Evolutionary conservation across 2,797 vertebrate species (phyloP).

Genomic region (Muraenolepis orangiensis): DNA sequence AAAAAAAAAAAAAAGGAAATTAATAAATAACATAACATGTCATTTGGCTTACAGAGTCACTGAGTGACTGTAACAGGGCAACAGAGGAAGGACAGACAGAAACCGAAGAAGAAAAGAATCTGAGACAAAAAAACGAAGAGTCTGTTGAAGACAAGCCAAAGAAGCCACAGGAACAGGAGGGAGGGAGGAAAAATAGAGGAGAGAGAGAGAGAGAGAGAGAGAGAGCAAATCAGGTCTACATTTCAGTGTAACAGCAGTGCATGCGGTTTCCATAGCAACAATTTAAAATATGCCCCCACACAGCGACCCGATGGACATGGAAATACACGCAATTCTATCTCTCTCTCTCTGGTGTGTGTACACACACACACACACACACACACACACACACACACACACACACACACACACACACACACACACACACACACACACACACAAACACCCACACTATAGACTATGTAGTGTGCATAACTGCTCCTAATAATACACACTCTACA

Average conservation of each 20-base stretch:
- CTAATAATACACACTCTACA: constrained; percentile 50
- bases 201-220: constrained; percentile 29
- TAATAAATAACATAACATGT: no score
- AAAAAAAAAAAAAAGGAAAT: constrained; percentile 17
- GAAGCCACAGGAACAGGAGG: not conserved
- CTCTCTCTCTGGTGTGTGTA: no score
- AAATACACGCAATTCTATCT: constrained; percentile 34
- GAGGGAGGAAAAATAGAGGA: constrained; percentile 28
- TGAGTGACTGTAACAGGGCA: not conserved
- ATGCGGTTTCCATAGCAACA: constrained; percentile 80
- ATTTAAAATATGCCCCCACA: constrained; percentile 73
- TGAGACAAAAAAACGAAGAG: not conserved
- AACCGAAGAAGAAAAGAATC: not conserved
- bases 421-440: constrained; percentile 2
- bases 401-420: constrained; percentile 11
- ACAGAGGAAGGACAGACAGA: not conserved
- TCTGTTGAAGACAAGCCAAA: not conserved
- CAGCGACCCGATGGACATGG: constrained; percentile 58
- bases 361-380: no score
- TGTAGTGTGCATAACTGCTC: constrained; percentile 26
- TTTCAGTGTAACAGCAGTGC: constrained; percentile 64
- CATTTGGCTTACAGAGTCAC: not conserved
- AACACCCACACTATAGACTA: constrained; percentile 29
- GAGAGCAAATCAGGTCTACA: constrained; percentile 38
- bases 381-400: constrained; percentile 7